phyloP scores from a whole-genome alignment of 2,797 vertebrate genomes.

The Megalops cyprinoides region DNA sequence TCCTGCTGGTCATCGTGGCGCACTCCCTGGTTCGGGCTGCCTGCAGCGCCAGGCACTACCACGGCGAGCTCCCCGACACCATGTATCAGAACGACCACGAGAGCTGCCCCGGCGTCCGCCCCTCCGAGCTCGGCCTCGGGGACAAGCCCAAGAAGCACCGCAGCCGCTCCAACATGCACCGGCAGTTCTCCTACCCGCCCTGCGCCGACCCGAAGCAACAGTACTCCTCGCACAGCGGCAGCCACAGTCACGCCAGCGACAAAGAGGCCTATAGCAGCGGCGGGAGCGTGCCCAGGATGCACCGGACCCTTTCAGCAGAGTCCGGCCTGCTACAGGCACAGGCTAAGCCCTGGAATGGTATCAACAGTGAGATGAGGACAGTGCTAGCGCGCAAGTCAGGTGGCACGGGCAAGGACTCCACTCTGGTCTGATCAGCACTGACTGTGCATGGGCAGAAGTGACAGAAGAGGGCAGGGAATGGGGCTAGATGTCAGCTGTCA shows the following conservation, averaged over 20 bases:
- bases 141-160: slow-evolving; percentile 61
- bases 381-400: slow-evolving; percentile 72
- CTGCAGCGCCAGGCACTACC: slow-evolving; percentile 49
- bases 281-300: slow-evolving; percentile 61
- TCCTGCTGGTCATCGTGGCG: slow-evolving; percentile 74
- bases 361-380: slow-evolving; percentile 83
- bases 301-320: slow-evolving; percentile 76
- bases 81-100: slow-evolving; percentile 77
- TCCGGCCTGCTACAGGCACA: slow-evolving; percentile 72
- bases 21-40: slow-evolving; percentile 77
- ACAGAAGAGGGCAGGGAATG: neutral
- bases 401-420: slow-evolving; percentile 82
- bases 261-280: slow-evolving; percentile 66
- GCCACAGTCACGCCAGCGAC: slow-evolving; percentile 57
- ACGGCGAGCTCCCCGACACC: slow-evolving; percentile 57
- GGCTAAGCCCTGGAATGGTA: slow-evolving; percentile 79
- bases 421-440: slow-evolving; percentile 74
- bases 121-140: slow-evolving; percentile 64
- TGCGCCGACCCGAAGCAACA: slow-evolving; percentile 61
- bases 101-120: slow-evolving; percentile 41
- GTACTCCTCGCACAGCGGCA: slow-evolving; percentile 57
- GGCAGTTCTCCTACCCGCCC: slow-evolving; percentile 69
- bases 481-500: neutral
- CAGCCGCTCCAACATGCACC: slow-evolving; percentile 71
- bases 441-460: slow-evolving; percentile 22